phyloP scores from a whole-genome alignment of 2,113 vertebrate species.

The Grus americana region DNA sequence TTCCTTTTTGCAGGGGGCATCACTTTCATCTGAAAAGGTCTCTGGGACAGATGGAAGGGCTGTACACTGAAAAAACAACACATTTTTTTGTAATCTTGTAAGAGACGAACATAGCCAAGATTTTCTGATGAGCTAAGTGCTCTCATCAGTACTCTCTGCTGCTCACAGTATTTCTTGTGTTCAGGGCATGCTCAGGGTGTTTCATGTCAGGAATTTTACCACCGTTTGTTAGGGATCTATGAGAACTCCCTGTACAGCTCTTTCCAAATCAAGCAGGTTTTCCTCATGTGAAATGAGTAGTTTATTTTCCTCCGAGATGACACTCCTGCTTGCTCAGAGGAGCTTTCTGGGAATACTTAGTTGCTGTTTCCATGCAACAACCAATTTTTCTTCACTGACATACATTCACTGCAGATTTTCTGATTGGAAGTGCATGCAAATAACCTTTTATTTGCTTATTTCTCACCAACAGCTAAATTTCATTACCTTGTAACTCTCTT shows the following conservation, averaged over 20 bases:
- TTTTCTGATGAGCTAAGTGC: neutral
- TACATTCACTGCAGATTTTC: neutral
- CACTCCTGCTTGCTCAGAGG: neutral
- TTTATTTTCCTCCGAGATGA: neutral
- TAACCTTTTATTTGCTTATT: neutral
- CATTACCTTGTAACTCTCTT: neutral
- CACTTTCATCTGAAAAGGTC: neutral
- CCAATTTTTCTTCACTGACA: neutral
- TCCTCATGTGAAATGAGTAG: neutral
- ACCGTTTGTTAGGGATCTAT: neutral
- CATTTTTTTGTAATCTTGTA: neutral
- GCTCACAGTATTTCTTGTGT: neutral
- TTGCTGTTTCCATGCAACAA: constrained; percentile 48
- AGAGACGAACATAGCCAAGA: neutral
- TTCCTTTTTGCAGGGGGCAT: neutral
- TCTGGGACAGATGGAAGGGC: neutral
- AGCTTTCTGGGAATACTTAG: constrained; percentile 10
- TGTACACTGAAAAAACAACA: neutral
- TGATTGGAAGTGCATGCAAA: neutral
- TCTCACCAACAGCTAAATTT: neutral
- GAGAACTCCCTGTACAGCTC: neutral
- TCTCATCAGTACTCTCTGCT: neutral
- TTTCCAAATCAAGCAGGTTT: neutral
- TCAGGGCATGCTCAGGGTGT: neutral
- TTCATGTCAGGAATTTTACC: neutral